A percentile compares a stretch with the other conserved stretches of the same genome.
Conservation (phyloP, 2,797 vertebrate genomes). For the Gymnoscopelus braueri region DNA sequence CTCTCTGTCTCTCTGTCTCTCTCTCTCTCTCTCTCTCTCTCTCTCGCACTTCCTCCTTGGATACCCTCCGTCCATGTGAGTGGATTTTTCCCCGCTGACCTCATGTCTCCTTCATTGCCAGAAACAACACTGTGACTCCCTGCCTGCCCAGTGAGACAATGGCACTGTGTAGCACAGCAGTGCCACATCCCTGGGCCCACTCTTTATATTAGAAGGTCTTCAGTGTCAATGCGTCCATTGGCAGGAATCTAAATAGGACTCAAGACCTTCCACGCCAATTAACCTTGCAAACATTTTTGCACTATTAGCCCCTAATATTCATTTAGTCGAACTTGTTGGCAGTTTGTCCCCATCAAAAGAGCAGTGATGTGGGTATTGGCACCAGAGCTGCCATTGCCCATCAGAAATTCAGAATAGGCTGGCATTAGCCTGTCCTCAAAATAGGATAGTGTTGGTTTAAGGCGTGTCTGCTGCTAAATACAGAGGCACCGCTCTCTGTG, state of each 20-base stretch:
- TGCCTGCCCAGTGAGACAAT: conserved; percentile 61
- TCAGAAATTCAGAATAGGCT: conserved; percentile 25
- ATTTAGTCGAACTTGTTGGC: conserved; percentile 27
- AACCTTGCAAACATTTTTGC: too few species aligned
- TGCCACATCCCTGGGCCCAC: conserved; percentile 46
- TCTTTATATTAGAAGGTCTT: conserved; percentile 35
- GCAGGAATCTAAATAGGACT: too few species aligned
- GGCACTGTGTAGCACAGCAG: conserved; percentile 61
- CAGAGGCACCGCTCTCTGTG: conserved; percentile 26
- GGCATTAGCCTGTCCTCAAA: conserved; percentile 27
- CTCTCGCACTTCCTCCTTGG: conserved; percentile 61
- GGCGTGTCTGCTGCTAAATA: conserved; percentile 18
- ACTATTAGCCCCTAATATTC: too few species aligned
- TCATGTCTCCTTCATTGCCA: conserved; percentile 77
- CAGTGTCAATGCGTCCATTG: neutral
- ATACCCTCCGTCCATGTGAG: conserved; percentile 69
- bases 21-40: conserved; percentile 26
- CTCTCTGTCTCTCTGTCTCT: conserved; percentile 3
- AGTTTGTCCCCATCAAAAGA: conserved; percentile 23
- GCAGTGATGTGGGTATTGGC: conserved; percentile 32
- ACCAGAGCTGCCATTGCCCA: conserved; percentile 30
- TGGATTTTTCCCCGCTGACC: conserved; percentile 81
- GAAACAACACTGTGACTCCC: conserved; percentile 70
- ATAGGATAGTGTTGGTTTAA: conserved; percentile 29
- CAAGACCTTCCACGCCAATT: too few species aligned